Percentiles rank a stretch among this genome's conserved stretches.
phyloP scores from a whole-genome alignment of 1,140 invertebrate species.

The Drosophila nebulosa region DNA sequence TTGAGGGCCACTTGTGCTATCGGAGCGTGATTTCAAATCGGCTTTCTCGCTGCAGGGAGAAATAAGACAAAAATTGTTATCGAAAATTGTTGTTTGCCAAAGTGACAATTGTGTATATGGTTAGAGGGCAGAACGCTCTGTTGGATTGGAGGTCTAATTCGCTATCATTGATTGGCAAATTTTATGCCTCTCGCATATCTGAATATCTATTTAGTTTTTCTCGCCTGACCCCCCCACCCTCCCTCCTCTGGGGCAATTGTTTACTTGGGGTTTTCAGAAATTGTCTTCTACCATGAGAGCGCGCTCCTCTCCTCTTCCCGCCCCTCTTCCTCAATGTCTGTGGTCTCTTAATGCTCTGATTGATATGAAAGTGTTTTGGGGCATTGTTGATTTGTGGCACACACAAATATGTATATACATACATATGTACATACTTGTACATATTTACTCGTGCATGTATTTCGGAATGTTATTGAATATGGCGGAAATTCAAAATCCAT shows the following conservation, averaged over 20 bases:
- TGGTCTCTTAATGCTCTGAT: neutral
- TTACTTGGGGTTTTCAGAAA: constrained; percentile 50
- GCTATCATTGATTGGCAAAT: constrained; percentile 65
- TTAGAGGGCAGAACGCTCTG: no score
- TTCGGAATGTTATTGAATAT: constrained; percentile 28
- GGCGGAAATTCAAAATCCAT: constrained; percentile 69
- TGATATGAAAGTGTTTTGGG: neutral
- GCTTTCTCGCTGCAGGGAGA: constrained; percentile 78
- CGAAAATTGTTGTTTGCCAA: constrained; percentile 43
- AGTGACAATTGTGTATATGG: constrained; percentile 52
- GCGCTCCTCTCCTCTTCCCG: no score
- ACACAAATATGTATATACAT: neutral
- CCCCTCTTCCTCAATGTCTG: neutral
- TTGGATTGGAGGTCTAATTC: constrained; percentile 17
- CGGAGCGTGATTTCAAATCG: constrained; percentile 81
- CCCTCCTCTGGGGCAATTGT: constrained; percentile 30
- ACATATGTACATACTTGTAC: constrained; percentile 5
- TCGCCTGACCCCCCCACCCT: neutral
- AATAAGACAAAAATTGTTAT: constrained; percentile 48
- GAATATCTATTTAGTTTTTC: constrained; percentile 66
- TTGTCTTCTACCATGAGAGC: constrained; percentile 41
- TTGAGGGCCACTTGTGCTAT: constrained; percentile 80
- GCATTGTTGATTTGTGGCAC: neutral
- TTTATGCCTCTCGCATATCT: constrained; percentile 55
- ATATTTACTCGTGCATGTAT: constrained; percentile 1